phyloP scores from a whole-genome alignment of 1,140 invertebrate genomes.

The Metaphire vulgaris region DNA sequence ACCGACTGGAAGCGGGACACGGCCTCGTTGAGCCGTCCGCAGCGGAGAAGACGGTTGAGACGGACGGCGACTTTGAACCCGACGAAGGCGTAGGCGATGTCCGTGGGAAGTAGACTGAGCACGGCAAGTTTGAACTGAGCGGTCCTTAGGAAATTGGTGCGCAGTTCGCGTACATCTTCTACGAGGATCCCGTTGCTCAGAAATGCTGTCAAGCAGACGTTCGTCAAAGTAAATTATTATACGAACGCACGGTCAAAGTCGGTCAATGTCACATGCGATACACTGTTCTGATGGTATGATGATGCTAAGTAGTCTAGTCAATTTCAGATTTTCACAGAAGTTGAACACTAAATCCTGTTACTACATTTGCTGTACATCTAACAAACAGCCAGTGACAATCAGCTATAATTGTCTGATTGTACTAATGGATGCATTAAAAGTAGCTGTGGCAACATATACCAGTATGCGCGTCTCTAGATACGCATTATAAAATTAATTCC shows the following conservation, averaged over 20 bases:
- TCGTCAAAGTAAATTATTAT: not conserved
- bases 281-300: too few species aligned
- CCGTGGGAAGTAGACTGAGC: slow-evolving; percentile 76
- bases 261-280: not conserved
- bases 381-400: too few species aligned
- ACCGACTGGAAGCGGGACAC: slow-evolving; percentile 88
- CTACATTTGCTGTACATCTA: too few species aligned
- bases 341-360: too few species aligned
- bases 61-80: slow-evolving; percentile 57
- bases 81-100: slow-evolving; percentile 67
- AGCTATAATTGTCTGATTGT: too few species aligned
- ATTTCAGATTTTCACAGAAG: too few species aligned
- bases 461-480: too few species aligned
- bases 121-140: slow-evolving; percentile 62
- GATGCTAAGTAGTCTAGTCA: too few species aligned
- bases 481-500: too few species aligned
- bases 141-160: slow-evolving; percentile 69
- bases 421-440: too few species aligned
- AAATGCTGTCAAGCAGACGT: slow-evolving; percentile 44
- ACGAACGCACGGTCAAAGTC: not conserved
- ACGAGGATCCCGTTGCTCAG: slow-evolving; percentile 89
- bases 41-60: slow-evolving; percentile 73
- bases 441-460: too few species aligned
- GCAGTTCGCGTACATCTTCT: slow-evolving; percentile 67
- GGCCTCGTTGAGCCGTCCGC: slow-evolving; percentile 77